Conservation (phyloP, 1,140 invertebrate species). For the Gryllus bimaculatus region DNA sequence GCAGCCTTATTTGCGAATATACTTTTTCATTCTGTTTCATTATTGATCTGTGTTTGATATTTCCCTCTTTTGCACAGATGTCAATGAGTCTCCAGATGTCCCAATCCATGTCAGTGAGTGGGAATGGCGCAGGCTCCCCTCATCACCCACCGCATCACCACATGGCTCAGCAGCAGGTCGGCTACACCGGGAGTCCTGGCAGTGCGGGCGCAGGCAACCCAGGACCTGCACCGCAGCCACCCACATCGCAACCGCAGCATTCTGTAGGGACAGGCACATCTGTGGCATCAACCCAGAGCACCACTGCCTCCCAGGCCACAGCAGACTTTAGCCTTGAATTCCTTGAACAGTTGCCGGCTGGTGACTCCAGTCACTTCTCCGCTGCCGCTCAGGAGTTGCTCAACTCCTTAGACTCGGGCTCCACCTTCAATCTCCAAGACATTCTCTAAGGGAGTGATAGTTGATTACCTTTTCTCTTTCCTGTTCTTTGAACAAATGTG, state of each 20-base stretch:
- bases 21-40: not conserved
- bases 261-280: conserved; percentile 27
- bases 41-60: not conserved
- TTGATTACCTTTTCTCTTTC: not conserved
- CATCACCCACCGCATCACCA: conserved; percentile 28
- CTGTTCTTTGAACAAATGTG: not conserved
- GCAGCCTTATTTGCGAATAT: too few relatives aligned
- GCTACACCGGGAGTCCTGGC: conserved; percentile 26
- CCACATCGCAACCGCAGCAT: conserved; percentile 7
- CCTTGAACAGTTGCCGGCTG: conserved; percentile 63
- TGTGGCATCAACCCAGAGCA: not conserved
- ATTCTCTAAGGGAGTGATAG: conserved; percentile 32
- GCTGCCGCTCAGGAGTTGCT: conserved; percentile 57
- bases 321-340: conserved; percentile 69
- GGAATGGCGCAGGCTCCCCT: conserved; percentile 19
- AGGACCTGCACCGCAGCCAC: not conserved
- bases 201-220: conserved; percentile 25
- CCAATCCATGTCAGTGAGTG: conserved; percentile 35
- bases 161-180: conserved; percentile 16
- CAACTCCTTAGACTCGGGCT: conserved; percentile 52
- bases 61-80: conserved; percentile 31
- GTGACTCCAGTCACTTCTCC: conserved; percentile 57
- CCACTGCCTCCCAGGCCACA: conserved; percentile 31
- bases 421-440: conserved; percentile 43
- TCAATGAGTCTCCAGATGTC: conserved; percentile 44